Percentiles rank a stretch among this genome's conserved stretches.
Evolutionary conservation across 2,113 vertebrate genomes (phyloP).

Genomic region (Charina bottae): DNA sequence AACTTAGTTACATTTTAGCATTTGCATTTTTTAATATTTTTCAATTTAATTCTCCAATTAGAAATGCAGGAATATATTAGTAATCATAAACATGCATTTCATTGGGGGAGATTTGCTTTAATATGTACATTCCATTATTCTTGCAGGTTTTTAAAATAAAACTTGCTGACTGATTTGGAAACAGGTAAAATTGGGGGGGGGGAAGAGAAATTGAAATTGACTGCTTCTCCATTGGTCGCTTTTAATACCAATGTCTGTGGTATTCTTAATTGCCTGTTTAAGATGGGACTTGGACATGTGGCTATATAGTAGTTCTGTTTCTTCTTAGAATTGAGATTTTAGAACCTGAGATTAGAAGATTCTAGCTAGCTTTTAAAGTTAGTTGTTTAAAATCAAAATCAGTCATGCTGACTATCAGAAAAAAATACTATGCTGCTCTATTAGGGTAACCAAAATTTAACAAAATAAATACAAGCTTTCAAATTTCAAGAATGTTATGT

Average conservation of each 20-base stretch:
- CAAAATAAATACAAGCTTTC: too few relatives aligned
- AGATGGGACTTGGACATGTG: background rate
- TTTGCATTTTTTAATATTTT: too few relatives aligned
- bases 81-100: background rate
- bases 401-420: too few relatives aligned
- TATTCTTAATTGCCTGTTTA: background rate
- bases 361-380: too few relatives aligned
- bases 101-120: background rate
- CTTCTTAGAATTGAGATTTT: background rate
- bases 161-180: background rate
- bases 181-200: background rate
- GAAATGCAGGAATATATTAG: background rate
- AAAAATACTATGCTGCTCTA: too few relatives aligned
- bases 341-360: too few relatives aligned
- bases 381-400: too few relatives aligned
- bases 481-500: too few relatives aligned
- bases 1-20: too few relatives aligned
- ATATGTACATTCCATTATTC: background rate
- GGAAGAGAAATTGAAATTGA: background rate
- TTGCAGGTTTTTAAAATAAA: background rate
- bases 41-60: too few relatives aligned
- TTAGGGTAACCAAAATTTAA: too few relatives aligned
- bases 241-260: background rate
- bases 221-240: background rate
- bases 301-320: background rate